These are phyloP conservation scores for Papilio elwesi DNA, from an alignment of 2,888 invertebrate species.

Conservation along the genomic window DNA sequence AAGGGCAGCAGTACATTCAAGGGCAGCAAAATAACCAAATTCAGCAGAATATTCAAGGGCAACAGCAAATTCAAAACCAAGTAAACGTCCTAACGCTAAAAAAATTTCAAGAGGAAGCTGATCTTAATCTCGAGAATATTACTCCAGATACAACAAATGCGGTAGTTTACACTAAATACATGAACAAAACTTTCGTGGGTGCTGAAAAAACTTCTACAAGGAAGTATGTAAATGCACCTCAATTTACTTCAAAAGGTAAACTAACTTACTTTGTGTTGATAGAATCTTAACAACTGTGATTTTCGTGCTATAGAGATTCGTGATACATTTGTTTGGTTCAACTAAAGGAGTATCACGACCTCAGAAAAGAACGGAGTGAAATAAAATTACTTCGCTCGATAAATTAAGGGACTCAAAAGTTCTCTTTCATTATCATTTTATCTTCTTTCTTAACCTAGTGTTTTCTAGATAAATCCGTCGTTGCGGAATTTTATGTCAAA, in stretches of 20 bases:
- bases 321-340: too few species aligned
- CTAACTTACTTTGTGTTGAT: not conserved
- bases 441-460: too few species aligned
- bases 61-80: not conserved
- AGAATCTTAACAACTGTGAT: not conserved
- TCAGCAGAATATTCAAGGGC: not conserved
- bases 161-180: constrained; percentile 1
- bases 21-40: not conserved
- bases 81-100: not conserved
- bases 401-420: too few species aligned
- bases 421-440: too few species aligned
- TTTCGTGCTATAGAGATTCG: too few species aligned
- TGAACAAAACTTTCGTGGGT: constrained; percentile 26
- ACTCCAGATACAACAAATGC: constrained; percentile 8
- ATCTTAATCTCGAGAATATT: not conserved
- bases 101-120: not conserved
- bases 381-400: too few species aligned
- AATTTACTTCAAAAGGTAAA: constrained; percentile 27
- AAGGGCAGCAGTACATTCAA: not conserved
- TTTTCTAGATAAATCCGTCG: too few species aligned
- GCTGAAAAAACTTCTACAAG: constrained; percentile 11
- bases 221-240: not conserved
- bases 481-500: too few species aligned
- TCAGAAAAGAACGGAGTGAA: too few species aligned
- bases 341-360: too few species aligned